These are phyloP conservation scores for Pentamera pediparva DNA, from an alignment of 53 echinoderm and acorn worm genomes.

Conservation along the genomic window DNA sequence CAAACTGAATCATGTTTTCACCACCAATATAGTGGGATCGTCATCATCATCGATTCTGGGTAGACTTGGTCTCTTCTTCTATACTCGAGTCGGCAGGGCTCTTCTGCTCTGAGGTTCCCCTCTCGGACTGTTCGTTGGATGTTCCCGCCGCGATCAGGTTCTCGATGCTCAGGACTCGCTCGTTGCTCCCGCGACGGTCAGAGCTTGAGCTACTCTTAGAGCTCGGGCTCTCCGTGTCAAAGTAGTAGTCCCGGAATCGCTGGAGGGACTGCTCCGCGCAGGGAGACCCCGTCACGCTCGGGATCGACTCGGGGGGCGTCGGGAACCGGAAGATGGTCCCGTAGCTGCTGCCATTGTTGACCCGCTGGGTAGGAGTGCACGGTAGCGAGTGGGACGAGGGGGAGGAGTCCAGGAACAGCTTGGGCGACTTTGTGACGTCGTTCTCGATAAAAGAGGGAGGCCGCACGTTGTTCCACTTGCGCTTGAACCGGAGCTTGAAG, in stretches of 20 bases:
- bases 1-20: no score
- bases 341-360: constrained; percentile 29
- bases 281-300: constrained; percentile 17
- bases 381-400: constrained; percentile 83
- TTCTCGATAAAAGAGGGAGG: constrained; percentile 78
- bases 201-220: constrained; percentile 14
- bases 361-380: constrained; percentile 87
- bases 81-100: no score
- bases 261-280: constrained; percentile 66
- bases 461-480: constrained; percentile 84
- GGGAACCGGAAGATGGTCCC: constrained; percentile 93
- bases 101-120: no score
- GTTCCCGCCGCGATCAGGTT: constrained; percentile 44
- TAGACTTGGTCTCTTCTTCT: no score
- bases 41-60: no score
- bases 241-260: constrained; percentile 83
- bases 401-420: constrained; percentile 60
- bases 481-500: constrained; percentile 96
- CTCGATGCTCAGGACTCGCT: constrained; percentile 49
- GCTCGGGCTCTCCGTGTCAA: constrained; percentile 65
- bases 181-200: constrained; percentile 44
- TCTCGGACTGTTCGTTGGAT: no score
- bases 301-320: constrained; percentile 65
- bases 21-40: no score
- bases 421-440: constrained; percentile 86